Conservation (phyloP, 2,113 vertebrate species). For the Loxodonta africana region DNA sequence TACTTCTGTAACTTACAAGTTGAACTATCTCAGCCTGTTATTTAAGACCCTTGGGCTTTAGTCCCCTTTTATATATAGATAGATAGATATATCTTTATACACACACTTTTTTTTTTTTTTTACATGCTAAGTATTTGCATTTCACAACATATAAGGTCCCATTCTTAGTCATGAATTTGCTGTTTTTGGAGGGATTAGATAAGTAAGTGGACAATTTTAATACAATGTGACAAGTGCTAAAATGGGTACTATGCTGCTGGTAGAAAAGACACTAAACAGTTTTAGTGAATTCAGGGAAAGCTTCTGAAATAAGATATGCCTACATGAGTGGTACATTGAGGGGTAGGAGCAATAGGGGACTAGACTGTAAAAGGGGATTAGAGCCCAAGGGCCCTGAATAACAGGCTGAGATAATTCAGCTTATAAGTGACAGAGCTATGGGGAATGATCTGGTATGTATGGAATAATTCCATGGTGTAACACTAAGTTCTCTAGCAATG, state of each 20-base stretch:
- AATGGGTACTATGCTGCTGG: not conserved
- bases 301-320: not conserved
- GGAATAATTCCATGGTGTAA: not conserved
- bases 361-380: not conserved
- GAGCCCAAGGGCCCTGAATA: not conserved
- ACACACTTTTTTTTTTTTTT: too few relatives aligned
- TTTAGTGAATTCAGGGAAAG: not conserved
- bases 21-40: not conserved
- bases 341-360: too few relatives aligned
- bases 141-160: not conserved
- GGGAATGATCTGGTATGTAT: not conserved
- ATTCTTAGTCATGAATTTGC: not conserved
- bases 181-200: not conserved
- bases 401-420: not conserved
- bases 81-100: too few relatives aligned
- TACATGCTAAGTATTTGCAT: not conserved
- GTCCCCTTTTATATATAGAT: not conserved
- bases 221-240: not conserved
- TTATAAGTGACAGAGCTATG: not conserved
- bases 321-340: not conserved
- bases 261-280: not conserved
- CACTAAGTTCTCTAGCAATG: not conserved
- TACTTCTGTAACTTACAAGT: not conserved
- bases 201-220: not conserved
- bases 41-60: not conserved